Conservation (phyloP, 2,888 invertebrate species). For the Crepidodera aurea region DNA sequence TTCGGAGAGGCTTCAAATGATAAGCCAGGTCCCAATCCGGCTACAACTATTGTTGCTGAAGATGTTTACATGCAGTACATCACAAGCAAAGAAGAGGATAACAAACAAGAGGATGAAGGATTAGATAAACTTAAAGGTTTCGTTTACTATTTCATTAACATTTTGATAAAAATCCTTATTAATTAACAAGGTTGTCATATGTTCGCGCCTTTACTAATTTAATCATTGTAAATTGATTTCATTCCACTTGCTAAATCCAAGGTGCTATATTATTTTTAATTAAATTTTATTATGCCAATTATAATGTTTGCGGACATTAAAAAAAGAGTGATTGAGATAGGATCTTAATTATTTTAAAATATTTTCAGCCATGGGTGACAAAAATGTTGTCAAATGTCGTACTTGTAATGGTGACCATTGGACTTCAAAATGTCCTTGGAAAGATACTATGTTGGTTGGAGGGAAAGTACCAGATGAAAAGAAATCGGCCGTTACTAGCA, state of each 20-base stretch:
- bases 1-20: slow-evolving; percentile 92
- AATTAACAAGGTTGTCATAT: no score
- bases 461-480: slow-evolving; percentile 69
- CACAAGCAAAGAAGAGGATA: slow-evolving; percentile 87
- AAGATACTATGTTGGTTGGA: slow-evolving; percentile 83
- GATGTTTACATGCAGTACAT: slow-evolving; percentile 96
- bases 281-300: no score
- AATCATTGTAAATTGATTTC: no score
- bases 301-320: no score
- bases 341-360: not conserved
- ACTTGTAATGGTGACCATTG: slow-evolving; percentile 97
- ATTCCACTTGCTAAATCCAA: no score
- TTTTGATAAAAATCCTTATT: no score
- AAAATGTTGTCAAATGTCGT: slow-evolving; percentile 84
- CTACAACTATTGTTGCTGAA: slow-evolving; percentile 96
- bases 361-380: slow-evolving; percentile 62
- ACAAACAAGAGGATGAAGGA: slow-evolving; percentile 81
- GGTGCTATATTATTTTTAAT: no score
- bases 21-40: slow-evolving; percentile 96
- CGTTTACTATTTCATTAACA: no score
- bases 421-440: slow-evolving; percentile 98
- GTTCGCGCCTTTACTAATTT: no score
- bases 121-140: slow-evolving; percentile 82
- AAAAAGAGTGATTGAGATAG: no score
- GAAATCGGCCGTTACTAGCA: slow-evolving; percentile 59